Base-by-base conservation (phyloP, 1,140 invertebrate genomes). In the Mesaphorura yosii region DNA sequence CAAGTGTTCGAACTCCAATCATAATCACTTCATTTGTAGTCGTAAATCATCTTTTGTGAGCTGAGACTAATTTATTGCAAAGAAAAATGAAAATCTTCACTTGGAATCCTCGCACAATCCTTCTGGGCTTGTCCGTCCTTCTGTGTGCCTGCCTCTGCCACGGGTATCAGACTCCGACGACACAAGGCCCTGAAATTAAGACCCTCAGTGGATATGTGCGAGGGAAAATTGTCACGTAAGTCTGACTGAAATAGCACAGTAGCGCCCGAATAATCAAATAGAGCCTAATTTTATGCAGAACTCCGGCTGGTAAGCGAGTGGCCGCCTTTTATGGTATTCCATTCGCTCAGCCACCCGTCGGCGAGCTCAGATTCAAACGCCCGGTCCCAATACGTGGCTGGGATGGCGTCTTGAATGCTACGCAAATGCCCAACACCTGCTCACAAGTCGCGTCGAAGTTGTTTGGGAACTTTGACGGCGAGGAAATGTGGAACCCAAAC, bases 401-500 rank as follows among this genome's bases (percentile, higher is more conserved):
- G 90, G 77, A 82, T 62, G 86, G 84, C 1, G 77, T 88, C 0
- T 70, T 84, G 14, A 82, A 89, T 66, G 84, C 86, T 17, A 86
- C 79, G 0, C 73, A 75, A 19, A 69, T 86, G 65, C 85, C 86
- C 19, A 86, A 88, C 66, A 84, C 84, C 53, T 91, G 87, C 70
- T 48, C 55, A 39, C 65, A 66, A 29, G 57, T 26, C 3, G 19
- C 20, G 34, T 17, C 42, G 5, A 26, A 2, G 3, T 2, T 25
- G 31, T 59, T 57, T 22, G 48, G 49, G 7, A 85, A 84, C 1
- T 89, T 90, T 68, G 79, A 82, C 48, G 86, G 87, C 15, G 86
- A 88, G 62, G 84, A 87, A 64, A 92, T 92, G 84, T 94, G 88
- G 89, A 92, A 92, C 69, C 86, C 87, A 0, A 90, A 90, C 62